Evolutionary conservation across 1,140 invertebrate species (phyloP).

Genomic region (Acromyrmex heyeri): DNA sequence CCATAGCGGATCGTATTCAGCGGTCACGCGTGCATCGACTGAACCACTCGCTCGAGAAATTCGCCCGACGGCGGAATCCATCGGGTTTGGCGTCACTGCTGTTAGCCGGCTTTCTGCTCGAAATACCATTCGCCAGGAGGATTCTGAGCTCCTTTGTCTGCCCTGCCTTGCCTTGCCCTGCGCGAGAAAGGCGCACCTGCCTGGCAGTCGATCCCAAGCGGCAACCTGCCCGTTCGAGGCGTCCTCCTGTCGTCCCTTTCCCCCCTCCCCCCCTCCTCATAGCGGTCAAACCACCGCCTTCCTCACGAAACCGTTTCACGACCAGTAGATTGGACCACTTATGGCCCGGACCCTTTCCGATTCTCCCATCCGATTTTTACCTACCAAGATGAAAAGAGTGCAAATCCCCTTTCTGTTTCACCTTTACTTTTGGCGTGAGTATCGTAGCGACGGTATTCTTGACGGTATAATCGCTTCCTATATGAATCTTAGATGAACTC

Average conservation of each 20-base stretch:
- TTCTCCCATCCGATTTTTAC: slow-evolving; percentile 7
- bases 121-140: slow-evolving; percentile 53
- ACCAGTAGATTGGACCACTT: slow-evolving; percentile 59
- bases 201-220: slow-evolving; percentile 47
- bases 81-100: slow-evolving; percentile 51
- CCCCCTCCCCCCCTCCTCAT: not conserved
- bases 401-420: not conserved
- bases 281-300: slow-evolving; percentile 11
- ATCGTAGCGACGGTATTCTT: not conserved
- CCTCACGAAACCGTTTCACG: slow-evolving; percentile 46
- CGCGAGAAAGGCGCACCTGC: slow-evolving; percentile 74
- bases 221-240: slow-evolving; percentile 42
- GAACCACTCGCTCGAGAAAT: slow-evolving; percentile 55
- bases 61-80: slow-evolving; percentile 39
- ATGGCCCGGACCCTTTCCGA: slow-evolving; percentile 21
- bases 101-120: not conserved
- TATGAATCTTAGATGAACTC: slow-evolving; percentile 17
- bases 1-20: slow-evolving; percentile 20
- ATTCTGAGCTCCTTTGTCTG: slow-evolving; percentile 70
- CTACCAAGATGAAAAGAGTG: slow-evolving; percentile 20
- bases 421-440: slow-evolving; percentile 2
- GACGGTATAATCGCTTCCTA: not conserved
- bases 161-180: slow-evolving; percentile 5
- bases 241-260: not conserved
- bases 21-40: slow-evolving; percentile 9